These are phyloP conservation scores for Aporophyla lueneburgensis DNA, from an alignment of 2,888 invertebrate genomes.

Conservation along the genomic window DNA sequence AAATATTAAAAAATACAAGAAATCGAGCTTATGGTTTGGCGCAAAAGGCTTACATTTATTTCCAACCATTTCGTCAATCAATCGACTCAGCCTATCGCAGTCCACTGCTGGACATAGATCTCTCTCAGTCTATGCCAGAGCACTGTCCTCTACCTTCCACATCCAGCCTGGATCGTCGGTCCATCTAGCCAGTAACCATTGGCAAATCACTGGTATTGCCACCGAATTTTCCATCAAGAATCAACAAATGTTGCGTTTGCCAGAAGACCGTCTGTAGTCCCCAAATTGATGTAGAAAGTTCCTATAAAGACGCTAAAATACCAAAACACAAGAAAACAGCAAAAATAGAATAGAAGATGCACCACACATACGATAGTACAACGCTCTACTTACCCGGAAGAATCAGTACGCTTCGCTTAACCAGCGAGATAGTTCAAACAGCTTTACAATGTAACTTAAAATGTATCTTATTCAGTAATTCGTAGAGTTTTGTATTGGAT, in stretches of 20 bases:
- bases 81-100: too few species aligned
- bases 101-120: too few species aligned
- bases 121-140: too few species aligned
- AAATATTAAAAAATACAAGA: not conserved
- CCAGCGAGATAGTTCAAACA: constrained; percentile 47
- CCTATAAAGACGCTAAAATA: constrained; percentile 15
- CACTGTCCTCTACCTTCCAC: too few species aligned
- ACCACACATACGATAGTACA: constrained; percentile 52
- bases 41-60: not conserved
- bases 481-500: constrained; percentile 31
- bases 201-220: too few species aligned
- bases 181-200: too few species aligned
- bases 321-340: constrained; percentile 38
- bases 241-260: not conserved
- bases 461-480: constrained; percentile 22
- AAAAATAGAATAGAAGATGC: constrained; percentile 31
- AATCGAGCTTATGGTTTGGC: not conserved
- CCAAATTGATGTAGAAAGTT: constrained; percentile 32
- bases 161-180: too few species aligned
- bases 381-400: constrained; percentile 72
- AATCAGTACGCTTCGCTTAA: constrained; percentile 71
- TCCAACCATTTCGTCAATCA: not conserved
- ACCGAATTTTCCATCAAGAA: not conserved
- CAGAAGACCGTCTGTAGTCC: not conserved
- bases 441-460: constrained; percentile 36